Evolutionary conservation across 2,113 vertebrate genomes (phyloP).

Genomic region (Strix aluco): DNA sequence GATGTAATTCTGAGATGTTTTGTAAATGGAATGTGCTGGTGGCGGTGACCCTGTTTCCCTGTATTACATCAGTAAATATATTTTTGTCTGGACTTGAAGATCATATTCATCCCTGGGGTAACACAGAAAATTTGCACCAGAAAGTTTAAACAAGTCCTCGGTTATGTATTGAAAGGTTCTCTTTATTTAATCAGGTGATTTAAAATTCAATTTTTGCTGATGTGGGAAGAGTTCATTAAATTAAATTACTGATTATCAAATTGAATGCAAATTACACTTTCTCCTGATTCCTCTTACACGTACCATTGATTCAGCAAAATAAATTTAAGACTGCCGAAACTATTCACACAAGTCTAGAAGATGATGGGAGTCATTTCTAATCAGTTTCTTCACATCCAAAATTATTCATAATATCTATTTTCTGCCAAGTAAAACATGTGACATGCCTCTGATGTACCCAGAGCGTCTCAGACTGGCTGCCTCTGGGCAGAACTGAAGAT

Average conservation of each 20-base stretch:
- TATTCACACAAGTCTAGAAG: not conserved
- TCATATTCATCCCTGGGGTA: not conserved
- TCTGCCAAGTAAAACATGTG: not conserved
- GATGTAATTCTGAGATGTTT: not conserved
- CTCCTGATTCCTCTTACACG: not conserved
- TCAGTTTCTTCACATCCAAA: not conserved
- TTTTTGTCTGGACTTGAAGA: not conserved
- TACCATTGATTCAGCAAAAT: not conserved
- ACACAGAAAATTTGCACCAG: not conserved
- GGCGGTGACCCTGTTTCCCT: not conserved
- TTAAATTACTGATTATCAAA: not conserved
- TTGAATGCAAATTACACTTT: not conserved
- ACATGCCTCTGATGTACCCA: not conserved
- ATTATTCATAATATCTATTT: not conserved
- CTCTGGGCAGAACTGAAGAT: not conserved
- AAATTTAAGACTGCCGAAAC: not conserved
- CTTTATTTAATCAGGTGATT: not conserved
- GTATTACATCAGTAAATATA: not conserved
- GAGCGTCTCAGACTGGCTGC: not conserved
- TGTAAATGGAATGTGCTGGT: not conserved
- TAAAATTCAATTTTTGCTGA: not conserved
- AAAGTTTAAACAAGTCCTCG: not conserved
- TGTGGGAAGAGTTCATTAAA: not conserved
- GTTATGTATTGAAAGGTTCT: fast-evolving
- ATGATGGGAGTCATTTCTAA: not conserved